Base-by-base conservation (phyloP, 2,113 vertebrate genomes). In the Meriones unguiculatus region DNA sequence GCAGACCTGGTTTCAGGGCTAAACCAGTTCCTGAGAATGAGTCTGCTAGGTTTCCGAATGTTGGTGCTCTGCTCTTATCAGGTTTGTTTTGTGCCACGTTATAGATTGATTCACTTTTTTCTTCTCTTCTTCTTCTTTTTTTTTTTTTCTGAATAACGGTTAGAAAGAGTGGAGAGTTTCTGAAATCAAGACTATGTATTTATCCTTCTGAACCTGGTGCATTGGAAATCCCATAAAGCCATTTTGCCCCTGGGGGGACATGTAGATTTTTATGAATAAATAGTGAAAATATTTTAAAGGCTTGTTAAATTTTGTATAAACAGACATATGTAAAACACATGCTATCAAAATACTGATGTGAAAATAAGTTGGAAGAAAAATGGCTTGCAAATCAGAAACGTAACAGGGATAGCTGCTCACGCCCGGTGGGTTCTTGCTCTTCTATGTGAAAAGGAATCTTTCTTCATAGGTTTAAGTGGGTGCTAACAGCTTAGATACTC, bases 271-370 rank as follows among this genome's bases (percentile, higher is more conserved):
- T 97, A 97, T 96, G 96, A 96, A 97, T 96, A 91, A 97, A 95
- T 81, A 97, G 97, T 93, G 94, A 96, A 98, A 97, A 93, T 97
- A 96, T 94, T 96, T 98, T 95, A 96, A 94, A 96, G 94, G 87
- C 93, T 90, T 95, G 77, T 96, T 96, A 97, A 95, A 64, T 93
- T 95, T 94, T 85, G 35, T 93, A 46, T 95, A 95, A 89, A 92
- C 77, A 72, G 64, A 15, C 97, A 97, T 96, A 95, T 98, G 96
- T 94, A 97, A 96, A 96, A 93, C 97, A 97, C 38, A 95, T 97
- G 96, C 84, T 80, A 88, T 96, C 87, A 92, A 81, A 97, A 90
- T 95, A 87, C 65, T 77, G 87, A 93, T 94, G 80, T 65, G 80
- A 95, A 91, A 94, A 85, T 93, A 93, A 90, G 72, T 95, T 89